These are phyloP conservation scores for Drosophila chauvacae DNA, from an alignment of 1,140 invertebrate species.

Conservation along the genomic window DNA sequence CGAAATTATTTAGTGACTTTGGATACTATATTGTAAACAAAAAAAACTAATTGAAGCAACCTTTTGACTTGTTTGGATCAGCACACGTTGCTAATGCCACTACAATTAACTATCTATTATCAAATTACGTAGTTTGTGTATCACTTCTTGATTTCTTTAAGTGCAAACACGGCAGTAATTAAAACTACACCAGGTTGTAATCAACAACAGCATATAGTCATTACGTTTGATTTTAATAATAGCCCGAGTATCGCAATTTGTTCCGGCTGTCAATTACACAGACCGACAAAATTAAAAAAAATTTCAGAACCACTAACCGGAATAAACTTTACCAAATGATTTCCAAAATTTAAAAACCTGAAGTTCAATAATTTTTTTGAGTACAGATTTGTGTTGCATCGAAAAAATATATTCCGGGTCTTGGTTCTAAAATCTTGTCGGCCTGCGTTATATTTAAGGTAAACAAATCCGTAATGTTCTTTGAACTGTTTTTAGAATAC, in stretches of 20 bases:
- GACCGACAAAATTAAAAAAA: neutral
- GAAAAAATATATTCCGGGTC: too few relatives aligned
- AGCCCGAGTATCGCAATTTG: slow-evolving; percentile 6
- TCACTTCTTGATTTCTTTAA: slow-evolving; percentile 36
- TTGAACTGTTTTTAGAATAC: too few relatives aligned
- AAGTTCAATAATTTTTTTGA: too few relatives aligned
- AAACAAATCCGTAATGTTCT: too few relatives aligned
- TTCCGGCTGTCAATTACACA: slow-evolving; percentile 8
- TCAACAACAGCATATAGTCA: slow-evolving; percentile 1
- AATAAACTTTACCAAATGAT: too few relatives aligned
- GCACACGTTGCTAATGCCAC: slow-evolving; percentile 30
- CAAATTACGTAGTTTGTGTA: slow-evolving; percentile 34
- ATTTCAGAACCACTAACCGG: too few relatives aligned
- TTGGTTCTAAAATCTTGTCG: too few relatives aligned
- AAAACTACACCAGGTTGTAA: neutral
- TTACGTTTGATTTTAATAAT: slow-evolving; percentile 16
- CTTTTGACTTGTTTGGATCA: slow-evolving; percentile 4
- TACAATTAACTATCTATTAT: slow-evolving; percentile 31
- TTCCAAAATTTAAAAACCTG: too few relatives aligned
- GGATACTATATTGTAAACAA: neutral
- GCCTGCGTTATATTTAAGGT: too few relatives aligned
- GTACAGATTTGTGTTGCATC: too few relatives aligned
- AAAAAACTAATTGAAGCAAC: neutral
- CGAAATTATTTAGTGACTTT: neutral
- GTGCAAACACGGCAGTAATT: slow-evolving; percentile 25